Percentiles rank a stretch among this genome's conserved stretches.
Evolutionary conservation across 1,140 invertebrate species (phyloP).

Genomic region (Telenomus remus): DNA sequence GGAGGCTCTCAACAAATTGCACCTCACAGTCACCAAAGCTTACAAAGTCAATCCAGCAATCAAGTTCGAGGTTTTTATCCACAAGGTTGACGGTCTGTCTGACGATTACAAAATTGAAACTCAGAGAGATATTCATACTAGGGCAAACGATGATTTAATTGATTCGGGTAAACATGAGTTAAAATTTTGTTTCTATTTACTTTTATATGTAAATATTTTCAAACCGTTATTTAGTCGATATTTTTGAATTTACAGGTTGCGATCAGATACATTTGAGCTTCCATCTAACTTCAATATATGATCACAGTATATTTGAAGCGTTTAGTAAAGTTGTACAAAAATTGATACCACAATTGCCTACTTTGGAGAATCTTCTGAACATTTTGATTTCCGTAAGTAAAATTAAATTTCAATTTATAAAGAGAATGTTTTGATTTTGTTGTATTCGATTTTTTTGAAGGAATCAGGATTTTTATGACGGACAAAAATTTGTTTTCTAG

Average conservation of each 20-base stretch:
- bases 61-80: conserved; percentile 99
- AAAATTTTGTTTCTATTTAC: too few relatives aligned
- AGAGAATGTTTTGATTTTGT: too few relatives aligned
- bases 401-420: conserved; percentile 3
- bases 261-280: conserved; percentile 94
- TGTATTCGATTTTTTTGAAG: too few relatives aligned
- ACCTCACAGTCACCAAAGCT: conserved; percentile 94
- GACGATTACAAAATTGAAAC: conserved; percentile 99
- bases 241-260: conserved; percentile 74
- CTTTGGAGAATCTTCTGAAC: conserved; percentile 98
- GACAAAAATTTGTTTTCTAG: conserved; percentile 80
- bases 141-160: conserved; percentile 94
- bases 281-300: conserved; percentile 99
- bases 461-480: too few relatives aligned
- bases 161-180: conserved; percentile 82
- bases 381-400: conserved; percentile 96
- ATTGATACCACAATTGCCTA: conserved; percentile 96
- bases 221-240: not conserved
- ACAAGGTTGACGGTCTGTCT: conserved; percentile 98
- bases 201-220: conserved; percentile 59
- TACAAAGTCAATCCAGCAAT: conserved; percentile 97
- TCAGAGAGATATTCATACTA: conserved; percentile 97
- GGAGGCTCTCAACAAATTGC: conserved; percentile 94
- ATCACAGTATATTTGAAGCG: conserved; percentile 99
- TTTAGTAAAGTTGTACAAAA: conserved; percentile 99